phyloP scores from a whole-genome alignment of 2,113 vertebrate genomes.

The Ctenodactylus gundi region DNA sequence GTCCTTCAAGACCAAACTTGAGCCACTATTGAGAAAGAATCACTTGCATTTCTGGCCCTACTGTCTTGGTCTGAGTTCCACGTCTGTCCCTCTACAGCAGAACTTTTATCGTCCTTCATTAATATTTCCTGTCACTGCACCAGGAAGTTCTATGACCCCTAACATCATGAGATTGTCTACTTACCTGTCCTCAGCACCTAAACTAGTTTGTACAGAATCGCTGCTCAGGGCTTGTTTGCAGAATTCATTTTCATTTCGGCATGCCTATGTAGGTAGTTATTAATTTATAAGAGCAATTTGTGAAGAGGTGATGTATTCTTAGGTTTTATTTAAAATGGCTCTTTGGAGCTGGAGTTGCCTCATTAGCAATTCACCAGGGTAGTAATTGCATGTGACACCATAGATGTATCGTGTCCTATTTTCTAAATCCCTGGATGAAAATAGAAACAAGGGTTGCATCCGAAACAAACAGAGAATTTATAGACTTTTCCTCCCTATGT shows the following conservation, averaged over 20 bases:
- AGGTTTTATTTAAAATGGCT: constrained; percentile 49
- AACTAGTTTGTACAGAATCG: not conserved
- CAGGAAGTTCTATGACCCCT: not conserved
- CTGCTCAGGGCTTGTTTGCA: not conserved
- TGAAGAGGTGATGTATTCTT: constrained; percentile 36
- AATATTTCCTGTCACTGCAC: not conserved
- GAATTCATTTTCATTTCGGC: not conserved
- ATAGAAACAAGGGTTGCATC: not conserved
- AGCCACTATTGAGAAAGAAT: not conserved
- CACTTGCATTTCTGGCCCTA: not conserved
- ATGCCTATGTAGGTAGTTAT: constrained; percentile 16
- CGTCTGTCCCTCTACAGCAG: not conserved
- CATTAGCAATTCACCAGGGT: constrained; percentile 46
- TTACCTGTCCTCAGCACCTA: not conserved
- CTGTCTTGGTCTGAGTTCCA: not conserved
- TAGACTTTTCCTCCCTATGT: not conserved
- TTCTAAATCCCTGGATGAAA: constrained; percentile 48
- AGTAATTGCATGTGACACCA: constrained; percentile 47
- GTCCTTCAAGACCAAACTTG: not conserved
- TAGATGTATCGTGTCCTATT: constrained; percentile 48
- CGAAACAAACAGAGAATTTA: constrained; percentile 20
- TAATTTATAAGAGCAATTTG: constrained; percentile 61
- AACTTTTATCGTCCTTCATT: not conserved
- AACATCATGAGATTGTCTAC: accelerated
- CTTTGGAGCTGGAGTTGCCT: not conserved